Percentiles rank a stretch among this genome's conserved stretches.
These are phyloP conservation scores for Parnassius glacialis DNA, from an alignment of 2,888 invertebrate species.

Conservation along the genomic window DNA sequence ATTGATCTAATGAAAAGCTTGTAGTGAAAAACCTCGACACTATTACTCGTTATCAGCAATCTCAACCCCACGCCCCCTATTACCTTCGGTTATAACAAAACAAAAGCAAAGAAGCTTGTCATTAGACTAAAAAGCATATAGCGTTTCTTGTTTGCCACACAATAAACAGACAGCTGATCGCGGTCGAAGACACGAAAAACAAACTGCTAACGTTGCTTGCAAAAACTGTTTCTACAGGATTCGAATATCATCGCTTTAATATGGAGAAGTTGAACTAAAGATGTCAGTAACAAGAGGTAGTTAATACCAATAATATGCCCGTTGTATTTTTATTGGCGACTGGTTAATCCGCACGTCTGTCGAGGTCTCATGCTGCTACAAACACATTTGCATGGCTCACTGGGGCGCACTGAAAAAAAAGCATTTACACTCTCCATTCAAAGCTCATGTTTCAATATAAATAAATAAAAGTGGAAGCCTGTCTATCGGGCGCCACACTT, in stretches of 20 bases:
- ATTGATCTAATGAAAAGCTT: constrained; percentile 70
- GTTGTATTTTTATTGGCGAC: constrained; percentile 54
- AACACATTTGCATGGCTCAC: constrained; percentile 63
- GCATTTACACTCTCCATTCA: constrained; percentile 50
- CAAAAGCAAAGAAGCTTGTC: constrained; percentile 42
- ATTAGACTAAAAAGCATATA: constrained; percentile 48
- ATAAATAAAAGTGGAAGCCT: constrained; percentile 58
- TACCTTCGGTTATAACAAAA: constrained; percentile 39
- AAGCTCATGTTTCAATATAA: constrained; percentile 51
- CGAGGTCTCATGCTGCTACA: constrained; percentile 60
- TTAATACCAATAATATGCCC: constrained; percentile 38
- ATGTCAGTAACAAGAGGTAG: constrained; percentile 49
- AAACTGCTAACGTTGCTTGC: constrained; percentile 42
- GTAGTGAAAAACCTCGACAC: constrained; percentile 50
- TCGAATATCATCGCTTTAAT: constrained; percentile 45
- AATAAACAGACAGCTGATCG: no score
- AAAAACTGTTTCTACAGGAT: constrained; percentile 37
- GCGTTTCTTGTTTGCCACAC: constrained; percentile 51
- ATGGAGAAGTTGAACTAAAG: constrained; percentile 47
- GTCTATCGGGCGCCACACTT: constrained; percentile 69
- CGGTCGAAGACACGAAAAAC: constrained; percentile 60
- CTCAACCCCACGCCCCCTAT: constrained; percentile 51
- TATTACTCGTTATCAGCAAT: constrained; percentile 61
- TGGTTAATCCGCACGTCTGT: constrained; percentile 54
- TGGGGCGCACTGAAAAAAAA: constrained; percentile 45